A percentile compares a stretch with the other conserved stretches of the same genome.
phyloP scores from a whole-genome alignment of 1,140 invertebrate species.

The Protaetia brevitarsis region DNA sequence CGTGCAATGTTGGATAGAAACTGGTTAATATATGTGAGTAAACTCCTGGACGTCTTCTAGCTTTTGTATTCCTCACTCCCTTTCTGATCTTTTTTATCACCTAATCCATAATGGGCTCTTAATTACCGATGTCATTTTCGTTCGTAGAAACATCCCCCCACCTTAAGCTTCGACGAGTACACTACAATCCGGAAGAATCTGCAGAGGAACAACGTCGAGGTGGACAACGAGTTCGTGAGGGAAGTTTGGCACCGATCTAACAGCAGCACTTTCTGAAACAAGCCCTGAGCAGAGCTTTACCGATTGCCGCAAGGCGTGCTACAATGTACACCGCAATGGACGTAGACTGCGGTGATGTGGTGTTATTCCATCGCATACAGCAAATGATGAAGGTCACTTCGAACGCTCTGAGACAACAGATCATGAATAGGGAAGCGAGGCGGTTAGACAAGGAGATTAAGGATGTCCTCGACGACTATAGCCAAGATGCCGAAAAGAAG shows the following conservation, averaged over 20 bases:
- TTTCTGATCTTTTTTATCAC: too few relatives aligned
- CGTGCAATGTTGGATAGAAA: too few relatives aligned
- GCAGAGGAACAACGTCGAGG: conserved; percentile 75
- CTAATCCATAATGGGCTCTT: too few relatives aligned
- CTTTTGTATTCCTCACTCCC: too few relatives aligned
- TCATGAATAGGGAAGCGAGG: conserved; percentile 90
- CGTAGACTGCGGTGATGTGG: conserved; percentile 90
- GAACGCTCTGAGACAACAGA: conserved; percentile 94
- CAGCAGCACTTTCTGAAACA: conserved; percentile 83
- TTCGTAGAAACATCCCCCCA: conserved; percentile 72
- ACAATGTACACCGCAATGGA: conserved; percentile 79
- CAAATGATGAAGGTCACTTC: conserved; percentile 92
- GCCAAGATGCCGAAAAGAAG: conserved; percentile 84
- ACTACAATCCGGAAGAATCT: conserved; percentile 91
- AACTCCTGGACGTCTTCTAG: too few relatives aligned
- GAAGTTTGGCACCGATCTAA: conserved; percentile 92
- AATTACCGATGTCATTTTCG: conserved; percentile 31
- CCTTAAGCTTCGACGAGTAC: conserved; percentile 83
- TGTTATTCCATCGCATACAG: conserved; percentile 96
- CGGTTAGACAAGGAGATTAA: conserved; percentile 95
- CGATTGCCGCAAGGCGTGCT: conserved; percentile 90
- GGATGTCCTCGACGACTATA: conserved; percentile 91
- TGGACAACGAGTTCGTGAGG: conserved; percentile 81
- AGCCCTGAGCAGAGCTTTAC: conserved; percentile 75
- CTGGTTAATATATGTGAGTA: too few relatives aligned